Evolutionary conservation across 2,888 invertebrate genomes (phyloP).

Genomic region (Neoaliturus tenellus): DNA sequence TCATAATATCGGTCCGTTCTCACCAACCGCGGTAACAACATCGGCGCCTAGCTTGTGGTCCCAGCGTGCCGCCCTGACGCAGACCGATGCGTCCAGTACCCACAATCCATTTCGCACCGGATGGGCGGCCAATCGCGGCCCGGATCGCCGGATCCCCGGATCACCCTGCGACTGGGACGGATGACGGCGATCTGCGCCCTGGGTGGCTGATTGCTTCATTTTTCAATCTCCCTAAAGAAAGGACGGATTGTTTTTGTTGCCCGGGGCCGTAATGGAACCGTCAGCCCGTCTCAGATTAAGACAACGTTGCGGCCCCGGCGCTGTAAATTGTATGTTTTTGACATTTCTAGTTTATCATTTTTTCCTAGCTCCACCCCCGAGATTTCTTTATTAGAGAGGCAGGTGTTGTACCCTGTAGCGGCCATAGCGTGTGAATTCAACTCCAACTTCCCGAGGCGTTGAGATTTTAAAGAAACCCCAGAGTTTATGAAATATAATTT

Average conservation of each 20-base stretch:
- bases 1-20: too few species aligned
- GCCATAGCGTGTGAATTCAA: neutral
- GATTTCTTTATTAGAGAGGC: slow-evolving; percentile 27
- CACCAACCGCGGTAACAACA: too few species aligned
- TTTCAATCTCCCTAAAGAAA: slow-evolving; percentile 58
- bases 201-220: slow-evolving; percentile 60
- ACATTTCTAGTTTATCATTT: slow-evolving; percentile 36
- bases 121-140: neutral
- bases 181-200: slow-evolving; percentile 36
- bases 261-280: slow-evolving; percentile 11
- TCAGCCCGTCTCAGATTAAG: slow-evolving; percentile 17
- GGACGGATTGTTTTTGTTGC: slow-evolving; percentile 54
- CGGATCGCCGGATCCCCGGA: neutral
- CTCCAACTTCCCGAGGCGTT: too few species aligned
- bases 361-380: slow-evolving; percentile 12
- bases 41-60: too few species aligned
- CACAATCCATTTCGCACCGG: slow-evolving; percentile 18
- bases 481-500: too few species aligned
- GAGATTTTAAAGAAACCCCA: too few species aligned
- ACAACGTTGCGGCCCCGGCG: neutral
- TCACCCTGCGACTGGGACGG: neutral
- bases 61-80: neutral
- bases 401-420: neutral
- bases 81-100: neutral
- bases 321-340: slow-evolving; percentile 29